Conservation (phyloP, 2,113 vertebrate species). For the Cottus gobio region DNA sequence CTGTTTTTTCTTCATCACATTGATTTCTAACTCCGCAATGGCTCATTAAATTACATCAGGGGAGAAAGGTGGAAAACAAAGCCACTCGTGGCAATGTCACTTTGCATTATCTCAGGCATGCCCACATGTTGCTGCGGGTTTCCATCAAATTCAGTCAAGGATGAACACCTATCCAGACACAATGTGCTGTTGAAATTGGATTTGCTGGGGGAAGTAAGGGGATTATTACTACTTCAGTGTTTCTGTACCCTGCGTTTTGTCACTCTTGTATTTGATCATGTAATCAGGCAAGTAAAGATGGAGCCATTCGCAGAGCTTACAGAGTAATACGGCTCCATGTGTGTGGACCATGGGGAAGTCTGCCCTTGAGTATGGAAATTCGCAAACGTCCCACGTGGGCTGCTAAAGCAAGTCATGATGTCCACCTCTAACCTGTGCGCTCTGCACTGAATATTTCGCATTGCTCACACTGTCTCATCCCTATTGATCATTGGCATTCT, state of each 20-base stretch:
- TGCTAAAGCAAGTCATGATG: constrained; percentile 48
- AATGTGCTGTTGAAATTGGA: constrained; percentile 74
- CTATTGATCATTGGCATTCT: constrained; percentile 50
- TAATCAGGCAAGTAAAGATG: constrained; percentile 64
- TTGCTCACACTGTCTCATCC: constrained; percentile 29
- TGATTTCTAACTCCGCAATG: constrained; percentile 36
- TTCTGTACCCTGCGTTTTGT: constrained; percentile 57
- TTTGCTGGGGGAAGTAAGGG: constrained; percentile 62
- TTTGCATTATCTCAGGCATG: constrained; percentile 66
- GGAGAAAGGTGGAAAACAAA: constrained; percentile 62
- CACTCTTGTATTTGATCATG: constrained; percentile 68
- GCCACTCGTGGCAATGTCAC: constrained; percentile 66
- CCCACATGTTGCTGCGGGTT: constrained; percentile 53
- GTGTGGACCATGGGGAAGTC: constrained; percentile 21
- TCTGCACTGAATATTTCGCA: constrained; percentile 41
- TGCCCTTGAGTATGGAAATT: constrained; percentile 69
- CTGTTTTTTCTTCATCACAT: constrained; percentile 30
- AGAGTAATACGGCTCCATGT: constrained; percentile 52
- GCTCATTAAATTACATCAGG: constrained; percentile 59
- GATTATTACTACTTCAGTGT: constrained; percentile 67
- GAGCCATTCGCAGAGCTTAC: constrained; percentile 67
- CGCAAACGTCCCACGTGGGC: constrained; percentile 47
- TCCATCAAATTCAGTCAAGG: constrained; percentile 70
- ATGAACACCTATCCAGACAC: constrained; percentile 64
- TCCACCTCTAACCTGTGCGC: constrained; percentile 39